A percentile compares a stretch with the other conserved stretches of the same genome.
Conservation (phyloP, 2,888 invertebrate genomes). For the Trissolcus japonicus region DNA sequence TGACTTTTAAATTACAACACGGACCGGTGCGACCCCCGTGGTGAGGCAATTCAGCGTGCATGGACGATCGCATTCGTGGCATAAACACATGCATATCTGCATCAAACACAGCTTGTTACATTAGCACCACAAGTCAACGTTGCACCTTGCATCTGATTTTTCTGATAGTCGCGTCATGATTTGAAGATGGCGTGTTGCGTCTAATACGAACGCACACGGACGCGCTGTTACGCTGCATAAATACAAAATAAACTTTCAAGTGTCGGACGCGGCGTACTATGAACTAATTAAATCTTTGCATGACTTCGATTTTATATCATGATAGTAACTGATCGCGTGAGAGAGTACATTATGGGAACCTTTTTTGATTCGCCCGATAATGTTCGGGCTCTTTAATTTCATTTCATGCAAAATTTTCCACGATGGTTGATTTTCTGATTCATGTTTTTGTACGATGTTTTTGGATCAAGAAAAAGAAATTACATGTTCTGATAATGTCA, state of each 20-base stretch:
- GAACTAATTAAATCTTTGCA: slow-evolving; percentile 57
- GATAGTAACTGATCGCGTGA: slow-evolving; percentile 53
- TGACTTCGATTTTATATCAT: slow-evolving; percentile 42
- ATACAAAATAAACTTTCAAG: slow-evolving; percentile 28
- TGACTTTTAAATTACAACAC: slow-evolving; percentile 70
- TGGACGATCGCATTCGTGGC: slow-evolving; percentile 63
- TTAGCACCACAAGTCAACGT: slow-evolving; percentile 47
- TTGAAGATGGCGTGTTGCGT: slow-evolving; percentile 56
- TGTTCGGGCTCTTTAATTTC: slow-evolving; percentile 8
- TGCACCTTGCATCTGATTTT: slow-evolving; percentile 50
- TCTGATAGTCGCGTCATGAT: slow-evolving; percentile 56
- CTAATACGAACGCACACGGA: slow-evolving; percentile 48
- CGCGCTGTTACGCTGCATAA: slow-evolving; percentile 50
- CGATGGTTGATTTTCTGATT: not conserved
- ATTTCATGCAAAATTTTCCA: slow-evolving; percentile 6
- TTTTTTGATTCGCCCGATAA: slow-evolving; percentile 31
- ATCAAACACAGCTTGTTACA: slow-evolving; percentile 47
- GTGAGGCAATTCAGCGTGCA: slow-evolving; percentile 66
- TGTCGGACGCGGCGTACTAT: slow-evolving; percentile 34
- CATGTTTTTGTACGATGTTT: not conserved
- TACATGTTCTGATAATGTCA: not conserved
- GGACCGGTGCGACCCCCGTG: slow-evolving; percentile 67
- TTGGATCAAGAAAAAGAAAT: not conserved
- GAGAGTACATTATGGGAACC: slow-evolving; percentile 33
- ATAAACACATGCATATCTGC: slow-evolving; percentile 57